phyloP scores from a whole-genome alignment of 2,888 invertebrate genomes.

The Parasteatoda lunata region DNA sequence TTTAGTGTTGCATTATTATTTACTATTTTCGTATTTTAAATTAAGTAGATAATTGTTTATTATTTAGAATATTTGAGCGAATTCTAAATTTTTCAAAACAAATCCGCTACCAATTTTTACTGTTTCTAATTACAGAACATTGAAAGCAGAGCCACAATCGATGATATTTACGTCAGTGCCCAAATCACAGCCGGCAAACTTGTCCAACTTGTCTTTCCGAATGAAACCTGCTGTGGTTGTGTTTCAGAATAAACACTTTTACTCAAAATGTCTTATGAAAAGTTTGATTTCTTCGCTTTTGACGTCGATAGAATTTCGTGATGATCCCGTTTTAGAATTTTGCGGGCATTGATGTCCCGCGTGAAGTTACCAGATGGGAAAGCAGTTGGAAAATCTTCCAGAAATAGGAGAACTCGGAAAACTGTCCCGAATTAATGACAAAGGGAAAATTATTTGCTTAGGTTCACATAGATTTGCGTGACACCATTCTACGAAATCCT shows the following conservation, averaged over 20 bases:
- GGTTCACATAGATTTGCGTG: slow-evolving; percentile 23
- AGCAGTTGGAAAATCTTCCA: slow-evolving; percentile 27
- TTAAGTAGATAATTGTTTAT: too few species aligned
- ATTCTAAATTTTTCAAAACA: too few species aligned
- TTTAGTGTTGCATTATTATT: too few species aligned
- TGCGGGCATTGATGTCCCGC: slow-evolving; percentile 31
- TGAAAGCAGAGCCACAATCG: not conserved
- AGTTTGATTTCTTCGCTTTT: slow-evolving; percentile 49
- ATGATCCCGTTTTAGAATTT: slow-evolving; percentile 11
- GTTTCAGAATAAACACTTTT: not conserved
- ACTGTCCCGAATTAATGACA: slow-evolving; percentile 47
- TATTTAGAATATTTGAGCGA: too few species aligned
- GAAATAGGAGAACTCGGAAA: slow-evolving; percentile 15
- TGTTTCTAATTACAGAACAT: too few species aligned
- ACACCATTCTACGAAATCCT: not conserved
- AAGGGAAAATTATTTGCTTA: slow-evolving; percentile 44
- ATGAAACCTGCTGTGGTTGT: slow-evolving; percentile 6
- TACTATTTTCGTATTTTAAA: too few species aligned
- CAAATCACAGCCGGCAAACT: slow-evolving; percentile 7
- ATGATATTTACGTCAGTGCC: not conserved
- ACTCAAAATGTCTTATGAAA: slow-evolving; percentile 22
- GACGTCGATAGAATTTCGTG: slow-evolving; percentile 37
- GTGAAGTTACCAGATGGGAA: slow-evolving; percentile 26
- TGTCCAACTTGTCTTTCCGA: slow-evolving; percentile 19
- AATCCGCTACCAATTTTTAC: too few species aligned